Evolutionary conservation across 2,113 vertebrate species (phyloP).

Genomic region (Phylloscopus whistleri): DNA sequence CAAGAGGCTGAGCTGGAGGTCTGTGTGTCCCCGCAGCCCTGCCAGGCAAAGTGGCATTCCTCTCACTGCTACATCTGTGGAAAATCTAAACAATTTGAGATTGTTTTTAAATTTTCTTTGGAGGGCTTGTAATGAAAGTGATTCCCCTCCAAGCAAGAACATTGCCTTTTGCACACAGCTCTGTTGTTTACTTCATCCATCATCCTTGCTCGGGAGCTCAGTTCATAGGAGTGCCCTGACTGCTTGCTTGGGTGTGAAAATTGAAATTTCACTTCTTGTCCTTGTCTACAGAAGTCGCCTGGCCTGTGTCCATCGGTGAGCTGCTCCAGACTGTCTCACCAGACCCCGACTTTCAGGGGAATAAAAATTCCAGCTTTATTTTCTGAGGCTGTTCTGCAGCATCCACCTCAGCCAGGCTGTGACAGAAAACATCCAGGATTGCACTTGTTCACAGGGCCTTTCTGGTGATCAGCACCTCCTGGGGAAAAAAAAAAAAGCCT

Average conservation of each 20-base stretch:
- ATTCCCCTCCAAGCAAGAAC: not conserved
- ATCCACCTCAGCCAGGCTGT: not conserved
- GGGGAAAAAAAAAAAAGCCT: not conserved
- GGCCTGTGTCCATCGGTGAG: not conserved
- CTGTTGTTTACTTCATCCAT: constrained; percentile 29
- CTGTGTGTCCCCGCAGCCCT: not conserved
- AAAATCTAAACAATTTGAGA: not conserved
- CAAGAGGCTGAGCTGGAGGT: not conserved
- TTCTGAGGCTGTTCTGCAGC: not conserved
- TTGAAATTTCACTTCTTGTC: not conserved
- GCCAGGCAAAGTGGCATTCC: not conserved
- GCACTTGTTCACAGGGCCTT: not conserved
- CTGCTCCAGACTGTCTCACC: not conserved
- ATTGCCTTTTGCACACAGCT: not conserved
- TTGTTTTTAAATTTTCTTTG: not conserved
- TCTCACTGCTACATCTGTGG: not conserved
- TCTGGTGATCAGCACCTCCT: not conserved
- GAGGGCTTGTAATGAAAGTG: not conserved
- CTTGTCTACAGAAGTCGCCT: not conserved
- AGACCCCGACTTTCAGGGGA: not conserved
- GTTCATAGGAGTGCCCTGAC: not conserved
- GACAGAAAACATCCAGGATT: not conserved
- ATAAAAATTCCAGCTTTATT: not conserved
- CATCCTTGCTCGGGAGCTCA: not conserved
- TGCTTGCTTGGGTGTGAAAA: constrained; percentile 1